A percentile compares a stretch with the other conserved stretches of the same genome.
Conservation (phyloP, 2,113 vertebrate genomes). For the Anoplopoma fimbria region DNA sequence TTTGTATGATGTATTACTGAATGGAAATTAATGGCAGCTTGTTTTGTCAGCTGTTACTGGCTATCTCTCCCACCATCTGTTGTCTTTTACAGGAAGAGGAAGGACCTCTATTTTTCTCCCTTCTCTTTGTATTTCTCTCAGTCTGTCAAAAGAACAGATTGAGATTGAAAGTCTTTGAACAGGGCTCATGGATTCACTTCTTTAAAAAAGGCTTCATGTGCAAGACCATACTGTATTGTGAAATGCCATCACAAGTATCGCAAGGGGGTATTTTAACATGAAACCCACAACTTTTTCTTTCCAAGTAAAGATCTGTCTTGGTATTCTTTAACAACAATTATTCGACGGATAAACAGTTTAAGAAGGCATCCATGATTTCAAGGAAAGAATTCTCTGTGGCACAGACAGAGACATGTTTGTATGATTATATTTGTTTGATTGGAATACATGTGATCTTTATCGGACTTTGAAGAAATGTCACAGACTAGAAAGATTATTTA, state of each 20-base stretch:
- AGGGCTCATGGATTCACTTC: neutral
- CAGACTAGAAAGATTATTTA: neutral
- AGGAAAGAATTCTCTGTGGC: neutral
- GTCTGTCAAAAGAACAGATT: slow-evolving; percentile 52
- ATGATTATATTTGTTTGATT: neutral
- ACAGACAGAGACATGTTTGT: neutral
- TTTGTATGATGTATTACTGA: slow-evolving; percentile 65
- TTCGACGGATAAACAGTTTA: neutral
- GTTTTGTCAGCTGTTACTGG: slow-evolving; percentile 68
- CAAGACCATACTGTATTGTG: neutral
- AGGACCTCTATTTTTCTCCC: slow-evolving; percentile 32
- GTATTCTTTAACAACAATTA: slow-evolving; percentile 3
- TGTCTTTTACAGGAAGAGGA: slow-evolving; percentile 56
- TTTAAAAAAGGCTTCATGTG: slow-evolving; percentile 22
- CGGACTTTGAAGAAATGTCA: neutral
- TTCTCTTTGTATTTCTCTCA: slow-evolving; percentile 28
- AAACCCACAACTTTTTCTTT: slow-evolving; percentile 17
- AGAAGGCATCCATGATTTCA: neutral
- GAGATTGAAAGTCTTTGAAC: slow-evolving; percentile 35
- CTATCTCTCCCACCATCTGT: slow-evolving; percentile 69
- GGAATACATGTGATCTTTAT: neutral
- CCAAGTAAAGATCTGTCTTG: neutral
- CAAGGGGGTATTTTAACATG: slow-evolving; percentile 15
- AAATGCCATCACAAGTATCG: slow-evolving; percentile 15
- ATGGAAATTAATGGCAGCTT: slow-evolving; percentile 70